Evolutionary conservation across 2,797 vertebrate genomes (phyloP).

Genomic region (Ctenosaura bakeri): DNA sequence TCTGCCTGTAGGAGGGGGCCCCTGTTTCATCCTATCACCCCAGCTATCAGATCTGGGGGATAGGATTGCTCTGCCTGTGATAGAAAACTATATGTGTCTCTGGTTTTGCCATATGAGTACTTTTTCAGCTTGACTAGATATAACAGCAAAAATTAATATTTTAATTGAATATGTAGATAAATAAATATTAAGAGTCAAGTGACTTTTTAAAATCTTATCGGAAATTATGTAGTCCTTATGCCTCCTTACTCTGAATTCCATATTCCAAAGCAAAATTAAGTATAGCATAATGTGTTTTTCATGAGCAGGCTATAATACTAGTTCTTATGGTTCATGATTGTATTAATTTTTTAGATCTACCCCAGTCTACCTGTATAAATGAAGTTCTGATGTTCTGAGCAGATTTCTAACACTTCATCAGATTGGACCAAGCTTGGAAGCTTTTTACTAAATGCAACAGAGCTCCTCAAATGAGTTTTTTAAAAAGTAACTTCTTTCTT

Average conservation of each 20-base stretch:
- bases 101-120: not conserved
- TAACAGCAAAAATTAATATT: not conserved
- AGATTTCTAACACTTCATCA: constrained; percentile 67
- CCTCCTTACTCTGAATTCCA: not conserved
- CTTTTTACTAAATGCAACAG: constrained; percentile 40
- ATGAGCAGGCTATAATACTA: not conserved
- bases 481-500: constrained; percentile 21
- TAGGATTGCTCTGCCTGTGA: not conserved
- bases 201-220: not conserved
- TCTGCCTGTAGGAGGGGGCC: not conserved
- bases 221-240: not conserved
- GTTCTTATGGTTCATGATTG: not conserved
- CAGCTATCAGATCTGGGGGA: no score
- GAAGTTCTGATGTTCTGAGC: constrained; percentile 35
- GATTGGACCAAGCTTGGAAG: constrained; percentile 29
- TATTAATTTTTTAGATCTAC: not conserved
- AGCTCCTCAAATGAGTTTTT: constrained; percentile 24
- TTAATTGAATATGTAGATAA: not conserved
- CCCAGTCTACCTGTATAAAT: not conserved
- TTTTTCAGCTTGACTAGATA: not conserved
- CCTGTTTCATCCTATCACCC: not conserved
- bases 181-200: not conserved
- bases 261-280: not conserved
- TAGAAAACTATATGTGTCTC: not conserved
- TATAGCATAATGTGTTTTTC: not conserved